phyloP scores from a whole-genome alignment of 2,797 vertebrate species.

The Rhabdomys pumilio region DNA sequence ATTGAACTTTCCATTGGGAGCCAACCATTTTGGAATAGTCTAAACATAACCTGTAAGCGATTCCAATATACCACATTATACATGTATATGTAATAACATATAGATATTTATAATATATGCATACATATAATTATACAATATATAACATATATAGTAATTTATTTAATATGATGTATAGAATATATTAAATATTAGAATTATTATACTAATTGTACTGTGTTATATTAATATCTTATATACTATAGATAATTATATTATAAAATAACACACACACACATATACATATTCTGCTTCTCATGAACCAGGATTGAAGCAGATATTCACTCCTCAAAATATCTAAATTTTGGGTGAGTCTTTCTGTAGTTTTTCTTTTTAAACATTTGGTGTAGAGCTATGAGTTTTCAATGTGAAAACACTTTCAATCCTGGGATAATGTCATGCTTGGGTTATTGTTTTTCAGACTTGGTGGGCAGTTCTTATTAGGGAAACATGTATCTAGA shows the following conservation, averaged over 20 bases:
- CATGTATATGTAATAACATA: neutral
- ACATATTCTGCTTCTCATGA: neutral
- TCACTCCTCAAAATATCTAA: neutral
- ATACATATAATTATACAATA: neutral
- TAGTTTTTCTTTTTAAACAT: neutral
- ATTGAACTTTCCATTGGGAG: neutral
- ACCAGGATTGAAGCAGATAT: neutral
- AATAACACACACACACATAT: too few species aligned
- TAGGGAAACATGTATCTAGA: neutral
- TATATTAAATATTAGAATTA: neutral
- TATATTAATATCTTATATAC: neutral
- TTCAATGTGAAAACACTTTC: neutral
- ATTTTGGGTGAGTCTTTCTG: neutral
- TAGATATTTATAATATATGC: too few species aligned
- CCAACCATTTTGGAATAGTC: neutral
- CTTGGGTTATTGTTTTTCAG: neutral
- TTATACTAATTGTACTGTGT: neutral
- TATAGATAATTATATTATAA: neutral
- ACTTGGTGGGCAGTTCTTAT: neutral
- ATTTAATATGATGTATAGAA: too few species aligned
- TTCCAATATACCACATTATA: neutral
- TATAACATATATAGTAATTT: neutral
- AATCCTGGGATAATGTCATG: neutral
- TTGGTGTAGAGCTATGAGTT: neutral
- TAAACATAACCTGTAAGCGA: neutral